Evolutionary conservation across 2,888 invertebrate species (phyloP).

Genomic region (Mylabris sibirica): DNA sequence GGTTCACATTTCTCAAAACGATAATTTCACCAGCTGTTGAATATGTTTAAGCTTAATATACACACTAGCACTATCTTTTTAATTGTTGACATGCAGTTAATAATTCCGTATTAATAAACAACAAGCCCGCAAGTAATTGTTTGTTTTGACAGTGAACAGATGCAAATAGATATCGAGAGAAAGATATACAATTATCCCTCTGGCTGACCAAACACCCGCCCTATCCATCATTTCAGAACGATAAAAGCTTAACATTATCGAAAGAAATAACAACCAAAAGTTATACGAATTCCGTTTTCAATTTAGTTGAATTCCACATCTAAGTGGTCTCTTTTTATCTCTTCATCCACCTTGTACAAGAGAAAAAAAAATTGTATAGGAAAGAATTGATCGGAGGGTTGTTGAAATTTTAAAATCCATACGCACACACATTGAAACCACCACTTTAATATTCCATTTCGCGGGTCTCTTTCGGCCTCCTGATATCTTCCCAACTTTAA

Average conservation of each 20-base stretch:
- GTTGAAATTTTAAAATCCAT: conserved; percentile 52
- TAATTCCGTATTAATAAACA: conserved; percentile 52
- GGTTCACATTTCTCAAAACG: conserved; percentile 57
- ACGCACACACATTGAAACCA: conserved; percentile 36
- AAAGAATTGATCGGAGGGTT: conserved; percentile 36
- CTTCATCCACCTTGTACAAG: conserved; percentile 34
- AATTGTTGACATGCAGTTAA: conserved; percentile 57
- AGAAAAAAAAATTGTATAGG: no score
- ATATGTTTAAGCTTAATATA: conserved; percentile 56
- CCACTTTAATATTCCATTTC: conserved; percentile 52
- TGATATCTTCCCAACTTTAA: conserved; percentile 22
- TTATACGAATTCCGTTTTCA: not conserved
- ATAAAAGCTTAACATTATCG: not conserved
- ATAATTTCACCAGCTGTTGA: conserved; percentile 60
- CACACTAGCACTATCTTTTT: conserved; percentile 43
- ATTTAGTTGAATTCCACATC: conserved; percentile 17
- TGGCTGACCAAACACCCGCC: conserved; percentile 10
- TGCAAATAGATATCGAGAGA: conserved; percentile 26
- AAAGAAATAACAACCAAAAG: not conserved
- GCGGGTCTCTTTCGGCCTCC: conserved; percentile 41
- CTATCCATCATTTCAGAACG: not conserved
- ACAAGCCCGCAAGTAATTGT: conserved; percentile 49
- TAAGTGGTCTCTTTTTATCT: conserved; percentile 45
- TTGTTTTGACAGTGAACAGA: conserved; percentile 55
- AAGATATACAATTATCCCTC: conserved; percentile 5